A percentile compares a stretch with the other conserved stretches of the same genome.
phyloP scores from a whole-genome alignment of 2,888 invertebrate genomes.

The Gari tellinella region DNA sequence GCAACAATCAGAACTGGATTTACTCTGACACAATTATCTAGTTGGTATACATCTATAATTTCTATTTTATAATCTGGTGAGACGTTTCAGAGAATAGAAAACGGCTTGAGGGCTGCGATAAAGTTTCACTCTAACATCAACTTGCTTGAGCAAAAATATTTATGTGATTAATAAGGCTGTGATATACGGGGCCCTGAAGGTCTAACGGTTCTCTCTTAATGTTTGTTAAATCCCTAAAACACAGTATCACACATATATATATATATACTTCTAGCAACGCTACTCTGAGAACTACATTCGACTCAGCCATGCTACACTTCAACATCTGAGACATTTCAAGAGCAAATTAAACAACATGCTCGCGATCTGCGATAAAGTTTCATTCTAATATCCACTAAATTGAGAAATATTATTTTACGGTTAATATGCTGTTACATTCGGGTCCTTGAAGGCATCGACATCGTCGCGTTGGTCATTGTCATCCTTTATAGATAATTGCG shows the following conservation, averaged over 20 bases:
- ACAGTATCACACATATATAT: conserved; percentile 48
- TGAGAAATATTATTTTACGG: conserved; percentile 30
- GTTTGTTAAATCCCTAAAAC: conserved; percentile 44
- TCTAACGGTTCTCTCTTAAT: too few species aligned
- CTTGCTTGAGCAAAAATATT: conserved; percentile 51
- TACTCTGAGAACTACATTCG: conserved; percentile 35
- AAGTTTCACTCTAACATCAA: conserved; percentile 39
- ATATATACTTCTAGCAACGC: conserved; percentile 43
- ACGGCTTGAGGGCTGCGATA: conserved; percentile 12
- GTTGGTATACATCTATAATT: conserved; percentile 47
- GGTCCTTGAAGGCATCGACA: conserved; percentile 26
- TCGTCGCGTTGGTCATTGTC: conserved; percentile 30
- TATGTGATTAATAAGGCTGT: not conserved
- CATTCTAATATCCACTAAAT: conserved; percentile 50
- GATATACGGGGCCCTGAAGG: too few species aligned
- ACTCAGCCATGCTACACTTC: conserved; percentile 39
- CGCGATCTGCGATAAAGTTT: conserved; percentile 15
- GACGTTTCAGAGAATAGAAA: conserved; percentile 10
- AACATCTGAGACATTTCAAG: conserved; percentile 29
- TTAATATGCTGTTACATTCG: conserved; percentile 15
- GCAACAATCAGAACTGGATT: conserved; percentile 33
- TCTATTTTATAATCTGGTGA: conserved; percentile 18
- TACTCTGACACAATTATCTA: conserved; percentile 39
- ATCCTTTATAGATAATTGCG: conserved; percentile 29
- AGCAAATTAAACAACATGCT: conserved; percentile 11